Base-by-base conservation (phyloP, 2,113 vertebrate genomes). In the Echinops telfairi region DNA sequence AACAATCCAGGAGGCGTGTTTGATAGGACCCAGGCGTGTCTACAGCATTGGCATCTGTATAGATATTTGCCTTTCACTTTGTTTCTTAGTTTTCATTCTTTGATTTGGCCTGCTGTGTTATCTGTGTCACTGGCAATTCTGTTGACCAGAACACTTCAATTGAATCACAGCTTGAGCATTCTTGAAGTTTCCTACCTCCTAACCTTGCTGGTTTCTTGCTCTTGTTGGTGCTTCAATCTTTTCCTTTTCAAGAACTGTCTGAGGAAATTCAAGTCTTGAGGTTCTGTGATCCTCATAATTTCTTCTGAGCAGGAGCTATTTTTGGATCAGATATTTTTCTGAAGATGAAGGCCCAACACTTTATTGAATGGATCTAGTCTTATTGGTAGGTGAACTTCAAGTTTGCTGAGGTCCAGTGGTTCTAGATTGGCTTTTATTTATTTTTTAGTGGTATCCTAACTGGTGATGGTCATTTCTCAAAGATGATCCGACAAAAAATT, bases 71-170 rank as follows among this genome's bases (percentile, higher is more conserved):
- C 85, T 95, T 96, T 1, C 29, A 73, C 33, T 83, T 90, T 92
- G 29, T 89, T 95, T 93, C 60, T 93, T 96, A 29, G 10, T 95
- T 85, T 94, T 94, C 62, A 23, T 29, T 88, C 38, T 87, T 31
- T 73, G 8, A 71, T 2, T 89, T 96, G 83, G 33, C 78, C 81
- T 93, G 83, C 89, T 77, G 81, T 73, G 83, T 93, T 92, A 7
- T 70, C 57, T n/a, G 75, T 91, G 94, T 95, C 20, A 0, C 94
- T 94, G 92, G 1, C 57, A 12, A 27, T 86, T 94, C 86, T 17
- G 16, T 57, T 97, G 62, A n/a, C 36, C 86, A 83, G 84, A 96
- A 22, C 0, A 9, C 71, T 89, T 90, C 88, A 88, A 0, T 0
- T 38, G 90, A 88, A 89, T 87, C 92, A 78, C 58, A 90, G 92